These are phyloP conservation scores for Caenorhabditis latens DNA, from an alignment of 1,140 invertebrate genomes.

Conservation along the genomic window DNA sequence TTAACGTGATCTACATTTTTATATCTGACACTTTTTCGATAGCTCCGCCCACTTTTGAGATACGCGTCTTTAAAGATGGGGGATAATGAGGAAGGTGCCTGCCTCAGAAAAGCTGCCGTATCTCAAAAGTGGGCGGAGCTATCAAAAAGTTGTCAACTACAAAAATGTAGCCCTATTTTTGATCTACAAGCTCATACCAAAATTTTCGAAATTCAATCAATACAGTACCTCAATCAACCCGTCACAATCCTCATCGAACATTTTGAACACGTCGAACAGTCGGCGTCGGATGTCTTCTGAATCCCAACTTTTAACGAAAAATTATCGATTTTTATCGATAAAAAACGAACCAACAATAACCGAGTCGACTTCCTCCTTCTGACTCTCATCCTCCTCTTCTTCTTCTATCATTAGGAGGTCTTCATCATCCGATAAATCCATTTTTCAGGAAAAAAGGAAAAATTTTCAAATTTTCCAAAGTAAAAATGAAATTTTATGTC, in stretches of 20 bases:
- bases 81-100: no score
- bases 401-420: slow-evolving; percentile 31
- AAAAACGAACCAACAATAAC: slow-evolving; percentile 34
- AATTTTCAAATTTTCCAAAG: no score
- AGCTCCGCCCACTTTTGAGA: no score
- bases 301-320: not conserved
- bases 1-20: no score
- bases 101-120: no score
- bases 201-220: no score
- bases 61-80: no score
- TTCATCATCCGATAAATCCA: slow-evolving; percentile 34
- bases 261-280: slow-evolving; percentile 54
- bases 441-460: not conserved
- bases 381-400: slow-evolving; percentile 35
- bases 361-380: slow-evolving; percentile 23
- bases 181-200: no score
- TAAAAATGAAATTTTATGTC: not conserved
- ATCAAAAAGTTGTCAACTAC: no score
- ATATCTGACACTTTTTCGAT: no score
- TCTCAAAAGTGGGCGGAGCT: no score
- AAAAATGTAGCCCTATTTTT: no score
- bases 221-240: slow-evolving; percentile 19
- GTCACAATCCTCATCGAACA: slow-evolving; percentile 57
- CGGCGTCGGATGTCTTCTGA: slow-evolving; percentile 43
- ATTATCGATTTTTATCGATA: not conserved